Base-by-base conservation (phyloP, 2,888 invertebrate genomes). In the Thera obeliscata region DNA sequence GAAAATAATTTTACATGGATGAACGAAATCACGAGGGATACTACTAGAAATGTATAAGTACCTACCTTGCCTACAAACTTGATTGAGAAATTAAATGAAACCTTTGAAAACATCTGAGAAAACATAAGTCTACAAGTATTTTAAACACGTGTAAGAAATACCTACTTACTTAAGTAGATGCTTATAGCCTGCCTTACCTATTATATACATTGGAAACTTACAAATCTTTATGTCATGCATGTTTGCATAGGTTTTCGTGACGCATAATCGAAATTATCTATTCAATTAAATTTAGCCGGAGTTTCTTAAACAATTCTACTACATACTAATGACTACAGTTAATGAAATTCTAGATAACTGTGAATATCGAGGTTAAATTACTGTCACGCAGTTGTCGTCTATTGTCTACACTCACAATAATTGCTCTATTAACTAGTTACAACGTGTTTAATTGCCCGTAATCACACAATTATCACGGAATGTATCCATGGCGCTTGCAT, bases 361-460 rank as follows among this genome's bases (percentile, higher is more conserved):
- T 55, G 65, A 49, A 67, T 35, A 61, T 41, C 35, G 55, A 65
- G 60, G 59, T 50, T 67, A 56, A 56, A 56, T 55, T 60, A 64
- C 48, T 64, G 64, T 64, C 66, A 57, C 59, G 67, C 69, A 73
- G 61, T 54, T 55, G 65, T 66, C 64, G 59, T 63, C 36, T 70
- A 69, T 69, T 72, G 70, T 61, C 65, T 56, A 61, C 36, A 58
- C 66, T 41, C 7, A 22, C 22, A 5, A 46, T 46, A 73, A 72
- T 73, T 68, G 63, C 69, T 71, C 73, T 70, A 73, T 71, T 70
- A 73, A 9, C 41, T 67, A 55, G 56, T 66, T 59, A 62, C 54
- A 71, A 52, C 70, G 69, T 12, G 60, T 74, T 67, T 71, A 70
- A 73, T 74, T 74, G 71, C 66, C 56, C 60, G 57, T 52, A 60